Evolutionary conservation across 2,888 invertebrate species (phyloP), one percentile per base, ranked within the genome.

Genomic region (Dryococelus australis): DNA sequence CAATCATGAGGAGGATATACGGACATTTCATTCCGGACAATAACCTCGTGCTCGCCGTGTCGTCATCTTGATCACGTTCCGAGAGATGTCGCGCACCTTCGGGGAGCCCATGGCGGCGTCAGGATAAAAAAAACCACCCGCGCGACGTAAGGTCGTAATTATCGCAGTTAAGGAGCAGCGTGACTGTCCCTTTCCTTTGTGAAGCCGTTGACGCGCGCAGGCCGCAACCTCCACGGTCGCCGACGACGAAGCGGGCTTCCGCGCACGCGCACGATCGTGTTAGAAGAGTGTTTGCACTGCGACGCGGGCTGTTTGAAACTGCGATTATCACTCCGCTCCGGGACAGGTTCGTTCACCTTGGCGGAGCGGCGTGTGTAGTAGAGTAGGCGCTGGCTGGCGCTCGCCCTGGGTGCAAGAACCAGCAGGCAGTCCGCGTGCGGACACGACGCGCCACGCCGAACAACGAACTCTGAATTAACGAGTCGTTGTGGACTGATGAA

Each of bases 181-280:
- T 65, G 65, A 65, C 65, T 65, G 65, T 65, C 65, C 6, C n/a
- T 65, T 65, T 65, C 65, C 65, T 65, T 65, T 65, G 65, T 65
- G 65, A 65, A 20, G 2, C 65, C 65, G 65, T 24, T 24, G 65
- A 24, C n/a, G 24, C 24, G 65, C 65, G 65, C 1, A 20, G 13
- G 13, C 51, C 51, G 65, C 65, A n/a, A 65, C 65, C 65, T n/a
- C 8, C 3, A 8, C 65, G 6, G 24, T 20, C 2, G 0, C 65
- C 65, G 10, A 9, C 65, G 24, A 10, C 20, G 8, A 8, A 8
- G 24, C 65, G 8, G 8, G 20, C n/a, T 24, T 16, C 65, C 24
- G 65, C 65, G 65, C 65, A 24, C 2, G 24, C 24, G 65, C 65
- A 65, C 24, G 65, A 2, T 16, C 65, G 65, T n/a, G n/a, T 16